These are phyloP conservation scores for Lutraria rhynchaena DNA, from an alignment of 1,140 invertebrate genomes.

Conservation along the genomic window DNA sequence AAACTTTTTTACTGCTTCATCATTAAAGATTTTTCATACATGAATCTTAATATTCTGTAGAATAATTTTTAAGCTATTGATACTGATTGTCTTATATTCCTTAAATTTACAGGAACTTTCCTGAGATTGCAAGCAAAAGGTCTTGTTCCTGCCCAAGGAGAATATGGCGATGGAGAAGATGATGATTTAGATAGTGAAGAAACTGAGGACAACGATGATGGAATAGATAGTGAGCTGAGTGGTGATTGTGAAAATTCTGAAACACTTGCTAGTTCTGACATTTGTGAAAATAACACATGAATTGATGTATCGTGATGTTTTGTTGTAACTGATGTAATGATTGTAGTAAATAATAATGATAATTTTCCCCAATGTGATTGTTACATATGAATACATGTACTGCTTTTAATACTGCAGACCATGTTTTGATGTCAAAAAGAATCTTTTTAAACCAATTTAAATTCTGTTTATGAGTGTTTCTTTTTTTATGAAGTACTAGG, in stretches of 20 bases:
- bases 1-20: background rate
- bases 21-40: background rate
- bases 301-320: no score
- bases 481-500: no score
- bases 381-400: no score
- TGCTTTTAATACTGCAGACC: no score
- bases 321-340: no score
- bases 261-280: no score
- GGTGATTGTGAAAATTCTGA: background rate
- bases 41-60: background rate
- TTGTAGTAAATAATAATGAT: no score
- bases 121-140: slow-evolving; percentile 44
- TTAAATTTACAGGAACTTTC: slow-evolving; percentile 37
- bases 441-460: no score
- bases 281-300: no score
- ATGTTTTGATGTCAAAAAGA: no score
- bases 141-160: background rate
- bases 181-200: slow-evolving; percentile 11
- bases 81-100: background rate
- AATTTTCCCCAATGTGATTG: no score
- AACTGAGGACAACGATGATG: slow-evolving; percentile 42
- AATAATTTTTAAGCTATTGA: background rate
- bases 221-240: background rate
- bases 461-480: no score
- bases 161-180: background rate